Base-by-base conservation (phyloP, 2,113 vertebrate genomes). In the Zosterops japonicus region DNA sequence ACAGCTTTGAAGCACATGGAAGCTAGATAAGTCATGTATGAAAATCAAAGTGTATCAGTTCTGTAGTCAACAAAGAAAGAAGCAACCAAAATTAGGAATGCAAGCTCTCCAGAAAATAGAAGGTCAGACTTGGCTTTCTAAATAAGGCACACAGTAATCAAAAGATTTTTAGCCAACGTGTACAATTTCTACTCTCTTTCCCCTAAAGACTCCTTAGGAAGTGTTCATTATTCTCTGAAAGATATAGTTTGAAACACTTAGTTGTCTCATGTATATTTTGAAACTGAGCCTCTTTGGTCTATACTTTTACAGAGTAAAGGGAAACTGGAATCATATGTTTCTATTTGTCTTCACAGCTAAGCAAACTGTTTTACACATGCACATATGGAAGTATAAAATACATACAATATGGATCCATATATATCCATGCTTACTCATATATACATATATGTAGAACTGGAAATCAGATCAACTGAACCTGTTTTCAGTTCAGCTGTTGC, bases 31-130 rank as follows among this genome's bases (percentile, higher is more conserved):
- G 60, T 94, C 94, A 89, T 86, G 50, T 94, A 85, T 95, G 60
- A 96, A 96, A 97, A 97, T 95, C 84, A 91, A 84, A 95, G 64
- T 75, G 33, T 92, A 93, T 93, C 69, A 60, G 49, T 83, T 90
- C 55, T 86, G 65, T 52, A 81, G 86, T 85, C 80, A 85, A 91
- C 65, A 94, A 60, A 88, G 46, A 68, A 83, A 89, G 33, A 67
- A 71, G 36, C 9, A 81, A 70, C 28, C 71, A 83, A 93, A 92
- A 93, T 94, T 78, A 94, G 42, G 36, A 72, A 80, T 19, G 33
- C 27, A 46, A 53, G 35, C 35, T 84, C 33, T 84, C 74, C 11
- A 74, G 85, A 86, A 81, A 84, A 53, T 5, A 36, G 72, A 77
- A 81, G 70, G 64, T 94, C 46, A 83, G n/a, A 23, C 24, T 49